Conservation (phyloP, 2,888 invertebrate species). For the Dascillus cervinus region DNA sequence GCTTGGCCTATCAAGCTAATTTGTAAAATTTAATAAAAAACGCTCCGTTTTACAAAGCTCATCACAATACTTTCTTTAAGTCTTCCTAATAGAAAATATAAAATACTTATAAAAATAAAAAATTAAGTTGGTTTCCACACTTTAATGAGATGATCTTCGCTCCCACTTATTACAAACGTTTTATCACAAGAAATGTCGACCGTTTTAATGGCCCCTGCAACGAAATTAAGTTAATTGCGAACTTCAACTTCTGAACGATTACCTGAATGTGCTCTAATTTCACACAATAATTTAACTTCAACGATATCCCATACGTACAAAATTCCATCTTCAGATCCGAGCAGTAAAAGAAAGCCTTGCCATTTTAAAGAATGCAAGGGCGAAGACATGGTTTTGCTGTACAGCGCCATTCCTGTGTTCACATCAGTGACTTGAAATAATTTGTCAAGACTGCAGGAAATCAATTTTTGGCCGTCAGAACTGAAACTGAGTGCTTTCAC, state of each 20-base stretch:
- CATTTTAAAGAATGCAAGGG: conserved; percentile 44
- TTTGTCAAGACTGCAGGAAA: conserved; percentile 54
- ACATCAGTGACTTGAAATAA: conserved; percentile 55
- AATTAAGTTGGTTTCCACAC: conserved; percentile 52
- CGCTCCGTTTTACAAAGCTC: too few species aligned
- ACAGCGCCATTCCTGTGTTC: conserved; percentile 53
- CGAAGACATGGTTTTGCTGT: conserved; percentile 45
- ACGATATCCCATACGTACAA: conserved; percentile 52
- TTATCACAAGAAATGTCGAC: conserved; percentile 47
- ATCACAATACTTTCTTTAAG: too few species aligned
- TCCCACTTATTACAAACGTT: conserved; percentile 54
- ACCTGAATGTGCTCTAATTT: conserved; percentile 58
- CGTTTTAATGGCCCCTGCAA: conserved; percentile 6
- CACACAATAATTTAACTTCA: conserved; percentile 43
- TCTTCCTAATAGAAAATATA: too few species aligned
- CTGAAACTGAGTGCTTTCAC: conserved; percentile 50
- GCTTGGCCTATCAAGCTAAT: too few species aligned
- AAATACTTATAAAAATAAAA: too few species aligned
- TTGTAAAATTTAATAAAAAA: too few species aligned
- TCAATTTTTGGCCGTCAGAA: conserved; percentile 50
- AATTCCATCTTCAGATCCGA: conserved; percentile 47
- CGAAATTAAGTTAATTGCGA: too few species aligned
- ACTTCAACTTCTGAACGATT: conserved; percentile 20
- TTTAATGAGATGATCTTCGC: conserved; percentile 60
- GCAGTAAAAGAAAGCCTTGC: conserved; percentile 44